Evolutionary conservation across 2,113 vertebrate species (phyloP).

Genomic region (Aleadryas rufinucha): DNA sequence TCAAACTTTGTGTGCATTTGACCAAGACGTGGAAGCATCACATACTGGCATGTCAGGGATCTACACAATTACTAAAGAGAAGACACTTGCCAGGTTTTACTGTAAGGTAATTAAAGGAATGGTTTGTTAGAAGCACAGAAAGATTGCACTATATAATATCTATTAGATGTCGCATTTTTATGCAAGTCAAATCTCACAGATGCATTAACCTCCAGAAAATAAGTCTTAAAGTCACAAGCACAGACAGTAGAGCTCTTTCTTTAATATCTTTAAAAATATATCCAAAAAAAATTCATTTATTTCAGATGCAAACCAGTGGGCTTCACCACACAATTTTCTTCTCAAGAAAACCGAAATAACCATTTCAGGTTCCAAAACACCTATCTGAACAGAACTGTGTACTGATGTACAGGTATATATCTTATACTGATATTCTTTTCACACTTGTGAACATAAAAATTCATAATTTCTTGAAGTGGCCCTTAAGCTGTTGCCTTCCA

Average conservation of each 20-base stretch:
- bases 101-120: neutral
- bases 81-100: neutral
- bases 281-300: neutral
- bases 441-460: neutral
- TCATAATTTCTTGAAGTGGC: neutral
- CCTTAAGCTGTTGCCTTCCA: neutral
- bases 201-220: neutral
- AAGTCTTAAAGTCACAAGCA: neutral
- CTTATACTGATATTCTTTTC: neutral
- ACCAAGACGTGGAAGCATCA: neutral
- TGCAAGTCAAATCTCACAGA: neutral
- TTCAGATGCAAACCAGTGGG: neutral
- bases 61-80: neutral
- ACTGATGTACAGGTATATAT: neutral
- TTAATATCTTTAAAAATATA: neutral
- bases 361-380: fast-evolving
- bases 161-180: neutral
- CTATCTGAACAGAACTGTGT: neutral
- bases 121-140: neutral
- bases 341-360: neutral
- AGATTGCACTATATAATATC: neutral
- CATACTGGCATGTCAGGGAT: neutral
- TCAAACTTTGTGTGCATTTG: neutral
- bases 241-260: neutral
- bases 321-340: neutral